These are phyloP conservation scores for Laupala kohalensis DNA, from an alignment of 1,140 invertebrate species.

Conservation along the genomic window DNA sequence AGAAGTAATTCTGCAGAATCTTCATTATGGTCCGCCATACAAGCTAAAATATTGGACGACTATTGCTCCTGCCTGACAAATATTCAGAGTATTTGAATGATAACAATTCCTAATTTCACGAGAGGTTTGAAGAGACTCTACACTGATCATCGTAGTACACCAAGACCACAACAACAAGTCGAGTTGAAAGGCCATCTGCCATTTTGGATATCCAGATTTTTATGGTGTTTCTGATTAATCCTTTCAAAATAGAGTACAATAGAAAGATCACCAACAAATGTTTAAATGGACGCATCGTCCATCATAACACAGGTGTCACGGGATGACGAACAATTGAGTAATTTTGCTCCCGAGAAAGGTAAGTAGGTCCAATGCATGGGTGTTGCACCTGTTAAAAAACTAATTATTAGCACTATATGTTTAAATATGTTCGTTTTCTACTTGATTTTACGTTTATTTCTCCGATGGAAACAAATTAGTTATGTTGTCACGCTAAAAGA, in stretches of 20 bases:
- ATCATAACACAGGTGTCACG: slow-evolving; percentile 94
- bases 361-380: slow-evolving; percentile 30
- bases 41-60: no score
- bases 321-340: slow-evolving; percentile 90
- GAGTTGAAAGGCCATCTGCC: slow-evolving; percentile 15
- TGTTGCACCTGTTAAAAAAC: slow-evolving; percentile 10
- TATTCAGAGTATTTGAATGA: no score
- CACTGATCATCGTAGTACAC: not conserved
- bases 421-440: not conserved
- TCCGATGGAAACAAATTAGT: no score
- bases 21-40: no score
- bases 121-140: no score
- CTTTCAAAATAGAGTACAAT: slow-evolving; percentile 13
- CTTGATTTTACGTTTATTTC: not conserved
- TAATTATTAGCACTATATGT: not conserved
- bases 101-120: no score
- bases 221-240: slow-evolving; percentile 15
- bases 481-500: no score
- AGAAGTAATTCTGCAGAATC: no score
- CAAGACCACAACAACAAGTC: slow-evolving; percentile 12
- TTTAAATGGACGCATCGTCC: slow-evolving; percentile 94
- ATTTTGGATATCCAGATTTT: slow-evolving; percentile 19
- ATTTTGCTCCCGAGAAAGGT: slow-evolving; percentile 84
- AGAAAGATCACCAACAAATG: slow-evolving; percentile 42
- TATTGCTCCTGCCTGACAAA: no score